A percentile compares a stretch with the other conserved stretches of the same genome.
Evolutionary conservation across 2,113 vertebrate species (phyloP).

Genomic region (Oxyruncus cristatus): DNA sequence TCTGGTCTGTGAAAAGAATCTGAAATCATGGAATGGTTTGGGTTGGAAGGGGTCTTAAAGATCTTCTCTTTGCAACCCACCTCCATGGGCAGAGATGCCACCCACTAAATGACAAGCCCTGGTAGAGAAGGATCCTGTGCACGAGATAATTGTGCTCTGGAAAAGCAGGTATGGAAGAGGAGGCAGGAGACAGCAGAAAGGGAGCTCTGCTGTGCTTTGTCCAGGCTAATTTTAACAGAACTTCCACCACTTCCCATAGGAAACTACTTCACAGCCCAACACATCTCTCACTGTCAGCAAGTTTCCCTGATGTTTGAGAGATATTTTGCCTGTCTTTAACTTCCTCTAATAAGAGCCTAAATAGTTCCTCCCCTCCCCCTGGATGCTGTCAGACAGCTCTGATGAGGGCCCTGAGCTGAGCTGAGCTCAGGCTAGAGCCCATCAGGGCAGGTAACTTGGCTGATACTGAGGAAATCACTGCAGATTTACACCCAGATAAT

Average conservation of each 20-base stretch:
- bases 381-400: neutral
- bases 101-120: neutral
- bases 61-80: neutral
- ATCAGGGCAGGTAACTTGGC: neutral
- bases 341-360: conserved; percentile 21
- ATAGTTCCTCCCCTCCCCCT: neutral
- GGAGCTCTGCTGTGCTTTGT: neutral
- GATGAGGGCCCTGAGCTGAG: neutral
- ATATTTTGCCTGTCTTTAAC: conserved; percentile 12
- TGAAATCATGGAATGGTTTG: neutral
- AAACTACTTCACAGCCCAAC: conserved; percentile 59
- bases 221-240: conserved; percentile 54
- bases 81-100: neutral
- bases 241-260: conserved; percentile 64
- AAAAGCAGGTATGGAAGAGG: neutral
- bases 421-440: neutral
- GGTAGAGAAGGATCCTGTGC: neutral
- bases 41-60: neutral
- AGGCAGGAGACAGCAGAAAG: neutral
- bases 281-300: conserved; percentile 56
- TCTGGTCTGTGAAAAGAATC: neutral
- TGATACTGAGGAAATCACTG: conserved; percentile 18
- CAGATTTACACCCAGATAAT: conserved; percentile 41
- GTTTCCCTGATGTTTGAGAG: conserved; percentile 35
- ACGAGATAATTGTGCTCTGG: neutral